These are phyloP conservation scores for Anguilla megastoma DNA, from an alignment of 2,797 vertebrate species.

Conservation along the genomic window DNA sequence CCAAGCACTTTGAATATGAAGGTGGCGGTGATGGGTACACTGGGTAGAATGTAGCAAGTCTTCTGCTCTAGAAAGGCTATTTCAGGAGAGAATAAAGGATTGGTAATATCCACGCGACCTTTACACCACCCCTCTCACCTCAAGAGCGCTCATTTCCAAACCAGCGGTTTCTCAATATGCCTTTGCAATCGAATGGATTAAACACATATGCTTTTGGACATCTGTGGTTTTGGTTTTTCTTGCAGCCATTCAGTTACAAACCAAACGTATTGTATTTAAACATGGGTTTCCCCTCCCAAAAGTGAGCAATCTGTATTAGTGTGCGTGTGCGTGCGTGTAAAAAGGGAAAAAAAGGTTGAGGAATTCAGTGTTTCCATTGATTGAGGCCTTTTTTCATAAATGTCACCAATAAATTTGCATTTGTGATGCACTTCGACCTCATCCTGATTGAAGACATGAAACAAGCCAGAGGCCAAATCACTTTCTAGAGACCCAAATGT, in stretches of 20 bases:
- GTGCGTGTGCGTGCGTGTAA: not conserved
- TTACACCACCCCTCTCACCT: not conserved
- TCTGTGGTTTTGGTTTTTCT: no score
- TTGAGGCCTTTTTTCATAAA: no score
- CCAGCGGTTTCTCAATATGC: not conserved
- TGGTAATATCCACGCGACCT: not conserved
- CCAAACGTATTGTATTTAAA: not conserved
- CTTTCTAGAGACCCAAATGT: not conserved
- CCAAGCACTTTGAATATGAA: not conserved
- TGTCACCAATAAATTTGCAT: no score
- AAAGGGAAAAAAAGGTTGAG: not conserved
- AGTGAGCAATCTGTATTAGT: not conserved
- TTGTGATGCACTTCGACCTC: no score
- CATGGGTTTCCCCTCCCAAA: not conserved
- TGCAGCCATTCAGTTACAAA: not conserved
- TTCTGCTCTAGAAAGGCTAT: no score
- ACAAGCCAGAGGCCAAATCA: not conserved
- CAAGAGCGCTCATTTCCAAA: not conserved
- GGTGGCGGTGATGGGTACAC: not conserved
- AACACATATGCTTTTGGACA: not conserved
- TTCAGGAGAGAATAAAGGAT: not conserved
- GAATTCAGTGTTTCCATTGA: no score
- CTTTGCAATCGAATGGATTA: not conserved
- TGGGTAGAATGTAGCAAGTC: not conserved
- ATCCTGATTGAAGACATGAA: not conserved